Percentiles rank a stretch among this genome's conserved stretches.
phyloP scores from a whole-genome alignment of 2,888 invertebrate species.

The Parnassius orleans region DNA sequence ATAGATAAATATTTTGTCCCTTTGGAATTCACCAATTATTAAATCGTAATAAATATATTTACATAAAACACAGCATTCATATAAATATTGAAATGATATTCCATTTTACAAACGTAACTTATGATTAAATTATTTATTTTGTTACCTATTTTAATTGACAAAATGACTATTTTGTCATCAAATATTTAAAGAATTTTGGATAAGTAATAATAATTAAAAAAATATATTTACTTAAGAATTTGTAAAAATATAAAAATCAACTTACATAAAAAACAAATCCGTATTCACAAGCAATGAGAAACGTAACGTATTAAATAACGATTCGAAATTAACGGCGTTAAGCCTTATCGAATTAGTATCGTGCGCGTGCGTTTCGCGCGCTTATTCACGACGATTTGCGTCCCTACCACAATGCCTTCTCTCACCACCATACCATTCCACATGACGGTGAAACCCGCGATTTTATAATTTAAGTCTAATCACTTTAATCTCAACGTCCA shows the following conservation, averaged over 20 bases:
- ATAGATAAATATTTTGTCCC: no score
- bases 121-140: no score
- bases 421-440: conserved; percentile 25
- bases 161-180: neutral
- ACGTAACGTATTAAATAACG: conserved; percentile 1
- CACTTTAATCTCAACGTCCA: conserved; percentile 2
- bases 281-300: neutral
- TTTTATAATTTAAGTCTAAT: conserved; percentile 14
- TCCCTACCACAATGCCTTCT: conserved; percentile 30
- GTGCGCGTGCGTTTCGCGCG: conserved; percentile 33
- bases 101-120: no score
- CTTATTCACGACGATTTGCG: conserved; percentile 29
- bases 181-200: neutral
- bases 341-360: conserved; percentile 4
- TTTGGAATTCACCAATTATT: no score
- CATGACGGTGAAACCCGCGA: conserved; percentile 12
- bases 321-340: conserved; percentile 10
- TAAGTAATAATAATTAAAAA: neutral
- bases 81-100: no score
- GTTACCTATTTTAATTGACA: no score
- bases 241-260: neutral
- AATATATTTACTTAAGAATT: neutral
- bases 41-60: no score
- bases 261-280: conserved; percentile 13
- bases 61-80: no score